Base-by-base conservation (phyloP, 2,113 vertebrate genomes). In the Lipotes vexillifer region DNA sequence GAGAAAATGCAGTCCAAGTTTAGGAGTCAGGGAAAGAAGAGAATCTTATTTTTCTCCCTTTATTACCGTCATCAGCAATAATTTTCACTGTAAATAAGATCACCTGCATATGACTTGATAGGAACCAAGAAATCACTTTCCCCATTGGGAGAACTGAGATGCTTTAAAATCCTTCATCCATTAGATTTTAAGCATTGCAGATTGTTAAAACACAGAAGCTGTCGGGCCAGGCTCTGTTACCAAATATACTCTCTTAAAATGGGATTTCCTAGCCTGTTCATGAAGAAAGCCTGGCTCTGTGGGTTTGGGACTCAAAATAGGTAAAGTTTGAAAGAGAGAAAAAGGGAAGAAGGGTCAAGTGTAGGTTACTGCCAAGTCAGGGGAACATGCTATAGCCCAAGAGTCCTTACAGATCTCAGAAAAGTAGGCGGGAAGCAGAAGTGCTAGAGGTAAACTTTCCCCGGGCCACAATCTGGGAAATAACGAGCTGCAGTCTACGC, bases 51-150 rank as follows among this genome's bases (percentile, higher is more conserved):
- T 92, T 31, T 15, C 78, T 93, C 78, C 63, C 63, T 72, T n/a
- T 74, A 68, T 86, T 77, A 81, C 9, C 36, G 23, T 89, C 61
- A 72, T 46, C 36, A 84, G 75, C 46, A 74, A 75, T 89, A 88
- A 36, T 61, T 69, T 81, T 83, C 72, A 77, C 59, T 33, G n/a
- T 84, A 38, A 6, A n/a, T 63, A 59, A 44, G 66, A 90, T 74
- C 55, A 72, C 57, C 44, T 78, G 72, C 9, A 66, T 27, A 23
- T 57, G 61, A 44, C 38, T 84, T 84, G 49, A 80, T 21, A 69
- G 84, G 23, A 86, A 38, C 25, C 72, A 93, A 96, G 59, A 84
- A 92, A 72, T 55, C 36, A 44, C 29, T 81, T 95, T 72, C 25
- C 61, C 55, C 25, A 1, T 3, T 44, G 36, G 77, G 66, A 88